phyloP scores from a whole-genome alignment of 2,797 vertebrate species.

The Phyllotis vaccarum region DNA sequence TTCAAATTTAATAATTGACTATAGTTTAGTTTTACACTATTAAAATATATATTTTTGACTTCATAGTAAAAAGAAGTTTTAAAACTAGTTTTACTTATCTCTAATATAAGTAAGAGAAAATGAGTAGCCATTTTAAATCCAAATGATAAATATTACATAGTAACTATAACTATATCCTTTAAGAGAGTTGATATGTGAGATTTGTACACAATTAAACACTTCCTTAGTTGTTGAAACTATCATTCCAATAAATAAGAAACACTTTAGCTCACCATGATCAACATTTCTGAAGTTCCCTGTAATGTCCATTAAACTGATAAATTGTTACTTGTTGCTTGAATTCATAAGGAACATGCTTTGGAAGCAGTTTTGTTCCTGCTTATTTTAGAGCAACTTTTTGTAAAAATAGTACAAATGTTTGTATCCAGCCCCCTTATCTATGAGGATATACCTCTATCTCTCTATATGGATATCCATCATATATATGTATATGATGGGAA shows the following conservation, averaged over 20 bases:
- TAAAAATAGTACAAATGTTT: not conserved
- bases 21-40: not conserved
- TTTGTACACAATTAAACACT: not conserved
- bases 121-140: not conserved
- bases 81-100: no score
- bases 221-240: not conserved
- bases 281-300: not conserved
- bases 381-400: not conserved
- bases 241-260: conserved; percentile 6
- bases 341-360: not conserved
- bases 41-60: not conserved
- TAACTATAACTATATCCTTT: not conserved
- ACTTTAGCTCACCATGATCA: not conserved
- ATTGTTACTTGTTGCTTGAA: not conserved
- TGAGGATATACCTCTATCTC: no score
- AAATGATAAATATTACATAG: not conserved
- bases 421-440: no score
- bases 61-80: not conserved
- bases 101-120: not conserved
- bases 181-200: not conserved
- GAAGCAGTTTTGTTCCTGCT: not conserved
- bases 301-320: not conserved
- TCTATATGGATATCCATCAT: no score
- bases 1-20: not conserved
- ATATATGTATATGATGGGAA: not conserved